Base-by-base conservation (phyloP, 2,113 vertebrate genomes). In the Limanda limanda region DNA sequence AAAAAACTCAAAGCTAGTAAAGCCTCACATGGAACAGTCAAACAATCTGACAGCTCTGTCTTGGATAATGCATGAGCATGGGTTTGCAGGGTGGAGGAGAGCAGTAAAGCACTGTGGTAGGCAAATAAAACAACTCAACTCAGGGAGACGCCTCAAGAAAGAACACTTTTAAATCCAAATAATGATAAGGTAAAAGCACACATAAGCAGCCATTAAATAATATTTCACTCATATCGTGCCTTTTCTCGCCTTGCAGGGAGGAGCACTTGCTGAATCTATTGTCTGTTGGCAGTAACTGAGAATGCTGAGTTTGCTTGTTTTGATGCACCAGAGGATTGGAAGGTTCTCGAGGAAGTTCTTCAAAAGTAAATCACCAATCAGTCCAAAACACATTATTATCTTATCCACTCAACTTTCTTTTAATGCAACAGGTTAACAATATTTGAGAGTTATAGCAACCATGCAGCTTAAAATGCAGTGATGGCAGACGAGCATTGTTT, bases 401-500 rank as follows among this genome's bases (percentile, higher is more conserved):
- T 31, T 7, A 31, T 31, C 5, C 31, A 31, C 31, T 31, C 31
- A 31, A 5, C 6, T 31, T 31, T 31, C 31, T 7, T 5, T 31
- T 31, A 5, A 31, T 31, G 31, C 31, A 31, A 31, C 2, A 51
- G 20, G 12, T 57, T 35, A 40, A 21, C 31, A 73, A 60, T 17
- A 72, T 60, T 6, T 56, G 3, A 45, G 20, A 37, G 20, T 35
- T 55, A 67, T 71, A 81, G 18, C 11, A 81, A 23, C 13, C 1
- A 12, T 59, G 15, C 4, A 4, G 15, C 45, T 47, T 18, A 47
- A 21, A 55, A 78, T 60, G 11, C 52, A 66, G 21, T 23, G 15
- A 52, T 51, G 48, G 68, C 83, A 77, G 67, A 77, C 85, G 79
- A 78, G 62, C 40, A 64, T 73, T 71, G 76, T 72, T 73, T 74